Evolutionary conservation across 2,888 invertebrate genomes (phyloP), one percentile per base, ranked within the genome.

Genomic region (Leucophora obtusa): DNA sequence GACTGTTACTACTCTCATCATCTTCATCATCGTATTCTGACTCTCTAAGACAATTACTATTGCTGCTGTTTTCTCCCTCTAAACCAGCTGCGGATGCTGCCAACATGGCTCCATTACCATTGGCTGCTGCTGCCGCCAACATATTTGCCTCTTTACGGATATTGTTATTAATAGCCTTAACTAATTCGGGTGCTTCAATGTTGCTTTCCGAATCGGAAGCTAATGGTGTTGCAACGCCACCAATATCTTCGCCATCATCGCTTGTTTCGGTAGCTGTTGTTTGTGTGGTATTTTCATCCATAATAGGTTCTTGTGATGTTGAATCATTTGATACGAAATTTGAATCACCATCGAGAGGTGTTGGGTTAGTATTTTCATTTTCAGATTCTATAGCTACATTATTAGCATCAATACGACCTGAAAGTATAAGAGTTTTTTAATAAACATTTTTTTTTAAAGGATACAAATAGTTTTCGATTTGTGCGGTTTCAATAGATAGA

Each of bases 181-280:
- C 78, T 62, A 75, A 82, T 68, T 87, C 84, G 83, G 94, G 92
- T 83, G 94, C 93, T 88, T 95, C 96, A 83, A 94, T 93, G 90
- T 95, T 95, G 88, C 96, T 96, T 89, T 96, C 96, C 28, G 88
- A 89, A 88, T 96, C 96, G 62, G 93, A 93, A 69, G 87, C 87
- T 38, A 86, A 79, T 62, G 87, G 87, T 81, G 87, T 88, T 71
- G 84, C 83, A 15, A 65, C 82, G 17, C 69, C 75, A 28, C 70
- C 72, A 60, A 71, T 76, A 17, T 70, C 81, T 66, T 85, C 84
- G 21, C 83, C 84, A 53, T 85, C 83, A 43, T 85, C 85, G 17
- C 85, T 85, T 77, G 92, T 92, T 82, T 92, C 92, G 82, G 92
- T 90, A 24, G 92, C 86, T 91, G 83, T 92, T 91, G 83, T 91